phyloP scores from a whole-genome alignment of 2,797 vertebrate species.

The Mormyrops boulengeri region DNA sequence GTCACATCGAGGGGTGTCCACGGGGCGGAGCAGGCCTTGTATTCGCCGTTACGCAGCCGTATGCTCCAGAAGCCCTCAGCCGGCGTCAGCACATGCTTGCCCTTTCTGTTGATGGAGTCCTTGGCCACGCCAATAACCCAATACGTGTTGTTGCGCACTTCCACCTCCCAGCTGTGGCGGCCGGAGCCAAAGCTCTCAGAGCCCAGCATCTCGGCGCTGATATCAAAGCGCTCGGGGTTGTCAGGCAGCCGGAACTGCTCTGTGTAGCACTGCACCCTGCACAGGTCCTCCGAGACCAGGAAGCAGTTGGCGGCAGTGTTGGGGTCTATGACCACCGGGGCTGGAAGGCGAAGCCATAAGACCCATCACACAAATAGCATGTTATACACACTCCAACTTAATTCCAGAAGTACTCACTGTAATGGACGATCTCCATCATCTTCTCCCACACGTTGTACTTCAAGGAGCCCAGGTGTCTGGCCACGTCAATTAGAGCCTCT shows the following conservation, averaged over 20 bases:
- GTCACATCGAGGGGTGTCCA: conserved; percentile 64
- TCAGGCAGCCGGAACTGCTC: conserved; percentile 64
- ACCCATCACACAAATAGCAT: background rate
- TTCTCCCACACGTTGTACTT: conserved; percentile 69
- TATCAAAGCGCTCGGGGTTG: conserved; percentile 66
- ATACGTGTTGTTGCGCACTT: conserved; percentile 67
- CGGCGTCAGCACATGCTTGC: conserved; percentile 66
- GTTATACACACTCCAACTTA: background rate
- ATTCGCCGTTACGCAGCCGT: conserved; percentile 64
- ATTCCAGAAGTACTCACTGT: conserved; percentile 51
- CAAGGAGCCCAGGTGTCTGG: conserved; percentile 64
- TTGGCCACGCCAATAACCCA: conserved; percentile 70
- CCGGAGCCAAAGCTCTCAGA: conserved; percentile 55
- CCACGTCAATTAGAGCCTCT: conserved; percentile 58
- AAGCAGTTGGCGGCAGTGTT: conserved; percentile 70
- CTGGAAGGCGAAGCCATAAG: conserved; percentile 37
- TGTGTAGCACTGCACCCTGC: conserved; percentile 52
- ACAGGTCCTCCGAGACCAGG: conserved; percentile 63
- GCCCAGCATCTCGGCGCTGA: conserved; percentile 66
- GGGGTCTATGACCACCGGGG: conserved; percentile 63
- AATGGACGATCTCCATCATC: conserved; percentile 62
- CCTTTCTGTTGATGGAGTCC: conserved; percentile 63
- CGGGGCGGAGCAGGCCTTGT: conserved; percentile 71
- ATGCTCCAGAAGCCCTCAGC: conserved; percentile 71
- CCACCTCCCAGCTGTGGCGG: conserved; percentile 65